Base-by-base conservation (phyloP, 2,113 vertebrate genomes). In the Sisor rabdophorus region DNA sequence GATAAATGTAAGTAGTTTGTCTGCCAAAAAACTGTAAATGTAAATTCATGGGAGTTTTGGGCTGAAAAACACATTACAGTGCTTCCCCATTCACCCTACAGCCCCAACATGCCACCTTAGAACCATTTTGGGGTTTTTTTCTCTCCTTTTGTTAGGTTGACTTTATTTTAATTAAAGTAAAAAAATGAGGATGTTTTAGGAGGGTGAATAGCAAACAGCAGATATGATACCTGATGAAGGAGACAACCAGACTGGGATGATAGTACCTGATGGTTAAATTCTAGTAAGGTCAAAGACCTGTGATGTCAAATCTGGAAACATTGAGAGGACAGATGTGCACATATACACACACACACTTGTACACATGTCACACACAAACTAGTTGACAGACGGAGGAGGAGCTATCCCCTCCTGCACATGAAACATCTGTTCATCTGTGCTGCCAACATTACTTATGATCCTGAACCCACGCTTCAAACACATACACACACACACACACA, bases 401-500 rank as follows among this genome's bases (percentile, higher is more conserved):
- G 76, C 24, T 50, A 17, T 73, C 77, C 70, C 54, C 24, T 65
- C 73, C 71, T 71, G 30, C 79, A 76, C 72, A 75, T 71, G 65
- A 77, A 80, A 77, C 79, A 72, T 52, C 74, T 70, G 79, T 70
- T 77, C 75, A 13, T 71, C 68, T n/a, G 60, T 11, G 15, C 48
- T 75, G 58, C 65, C 55, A 73, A 70, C 75, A 85, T 54, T 74
- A 82, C 64, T 78, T 52, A 40, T 80, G 78, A 76, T 83, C 79
- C 76, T 70, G 60, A 30, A 52, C 61, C 73, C 60, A 73, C 30
- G 58, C 48, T 28, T 22, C 28, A 55, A 56, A 61, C 60, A 60
- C 64, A 54, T 64, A n/a, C 22, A 53, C 17, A 54, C 30, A 55
- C 48, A 44, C 65, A 63, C 50, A 55, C 16, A 50, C 28, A 17